phyloP scores from a whole-genome alignment of 2,888 invertebrate species.

The Nezara viridula region DNA sequence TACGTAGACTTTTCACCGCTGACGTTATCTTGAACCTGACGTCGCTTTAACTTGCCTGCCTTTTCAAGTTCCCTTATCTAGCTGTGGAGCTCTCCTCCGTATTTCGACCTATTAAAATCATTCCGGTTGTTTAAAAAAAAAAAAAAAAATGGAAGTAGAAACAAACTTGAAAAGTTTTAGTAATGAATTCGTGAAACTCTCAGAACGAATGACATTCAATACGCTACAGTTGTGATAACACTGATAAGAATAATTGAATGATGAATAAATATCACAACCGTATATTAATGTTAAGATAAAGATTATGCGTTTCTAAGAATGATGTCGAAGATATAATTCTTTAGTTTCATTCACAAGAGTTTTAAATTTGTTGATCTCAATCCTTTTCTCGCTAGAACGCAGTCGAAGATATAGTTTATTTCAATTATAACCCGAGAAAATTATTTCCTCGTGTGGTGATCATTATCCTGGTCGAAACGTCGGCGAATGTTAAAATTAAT shows the following conservation, averaged over 20 bases:
- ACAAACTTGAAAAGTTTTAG: not conserved
- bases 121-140: not conserved
- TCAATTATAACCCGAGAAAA: too few species aligned
- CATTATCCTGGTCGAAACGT: too few species aligned
- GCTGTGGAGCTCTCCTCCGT: not conserved
- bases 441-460: too few species aligned
- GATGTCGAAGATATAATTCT: not conserved
- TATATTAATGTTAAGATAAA: not conserved
- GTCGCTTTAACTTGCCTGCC: not conserved
- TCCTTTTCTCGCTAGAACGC: too few species aligned
- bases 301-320: not conserved
- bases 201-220: not conserved
- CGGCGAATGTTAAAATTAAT: too few species aligned
- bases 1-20: not conserved
- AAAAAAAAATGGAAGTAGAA: not conserved
- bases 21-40: conserved; percentile 2
- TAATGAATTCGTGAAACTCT: not conserved
- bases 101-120: not conserved
- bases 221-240: not conserved
- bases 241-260: not conserved
- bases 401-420: too few species aligned
- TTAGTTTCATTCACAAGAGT: not conserved
- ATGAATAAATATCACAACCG: not conserved
- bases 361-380: not conserved
- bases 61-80: conserved; percentile 21